A percentile compares a stretch with the other conserved stretches of the same genome.
phyloP scores from a whole-genome alignment of 2,113 vertebrate genomes.

The Xenopus laevis region DNA sequence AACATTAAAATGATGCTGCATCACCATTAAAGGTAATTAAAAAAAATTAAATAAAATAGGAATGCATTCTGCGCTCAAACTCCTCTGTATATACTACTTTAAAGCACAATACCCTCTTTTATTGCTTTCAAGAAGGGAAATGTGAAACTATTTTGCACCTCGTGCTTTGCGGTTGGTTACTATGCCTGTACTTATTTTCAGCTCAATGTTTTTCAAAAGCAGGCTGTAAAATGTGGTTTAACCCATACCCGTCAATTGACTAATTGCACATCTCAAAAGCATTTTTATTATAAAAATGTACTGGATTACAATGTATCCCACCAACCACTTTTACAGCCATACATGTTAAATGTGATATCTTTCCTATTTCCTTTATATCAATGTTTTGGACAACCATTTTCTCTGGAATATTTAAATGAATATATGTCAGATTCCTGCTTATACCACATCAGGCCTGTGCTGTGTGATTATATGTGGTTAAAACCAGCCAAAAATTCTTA shows the following conservation, averaged over 20 bases:
- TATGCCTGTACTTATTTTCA: neutral
- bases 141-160: neutral
- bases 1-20: no score
- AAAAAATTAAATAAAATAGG: no score
- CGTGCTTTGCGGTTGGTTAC: neutral
- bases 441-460: conserved; percentile 20
- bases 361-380: neutral
- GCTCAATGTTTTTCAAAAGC: neutral
- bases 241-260: no score
- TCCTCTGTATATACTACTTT: no score
- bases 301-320: neutral
- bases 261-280: no score
- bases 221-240: no score
- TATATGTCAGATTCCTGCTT: conserved; percentile 26
- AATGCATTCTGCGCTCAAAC: no score
- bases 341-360: neutral
- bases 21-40: no score
- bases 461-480: conserved; percentile 28
- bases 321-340: neutral
- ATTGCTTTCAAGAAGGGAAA: no score
- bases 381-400: neutral
- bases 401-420: conserved; percentile 25
- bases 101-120: no score
- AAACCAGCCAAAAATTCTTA: conserved; percentile 15
- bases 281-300: neutral